Conservation (phyloP, 1,140 invertebrate species). For the Leptinotarsa texana region DNA sequence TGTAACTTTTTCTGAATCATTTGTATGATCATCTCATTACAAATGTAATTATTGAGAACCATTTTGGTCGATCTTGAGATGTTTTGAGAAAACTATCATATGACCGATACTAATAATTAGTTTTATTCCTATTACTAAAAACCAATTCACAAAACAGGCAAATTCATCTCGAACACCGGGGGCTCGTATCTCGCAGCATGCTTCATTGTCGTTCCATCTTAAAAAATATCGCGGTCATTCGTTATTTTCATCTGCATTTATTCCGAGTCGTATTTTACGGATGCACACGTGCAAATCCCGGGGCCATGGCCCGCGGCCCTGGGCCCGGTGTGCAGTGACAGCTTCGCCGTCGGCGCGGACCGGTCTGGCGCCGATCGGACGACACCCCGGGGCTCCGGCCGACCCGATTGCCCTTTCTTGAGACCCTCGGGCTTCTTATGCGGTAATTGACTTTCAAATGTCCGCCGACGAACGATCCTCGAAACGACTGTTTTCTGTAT, state of each 20-base stretch:
- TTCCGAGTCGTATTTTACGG: background rate
- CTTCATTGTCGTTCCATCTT: too few relatives aligned
- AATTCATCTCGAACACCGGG: too few relatives aligned
- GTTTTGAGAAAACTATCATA: too few relatives aligned
- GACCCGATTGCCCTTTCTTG: constrained; percentile 33
- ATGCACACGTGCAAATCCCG: constrained; percentile 7
- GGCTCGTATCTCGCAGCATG: too few relatives aligned
- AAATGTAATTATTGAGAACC: too few relatives aligned
- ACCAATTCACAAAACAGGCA: too few relatives aligned
- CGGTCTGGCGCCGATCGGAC: constrained; percentile 30
- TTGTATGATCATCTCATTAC: too few relatives aligned
- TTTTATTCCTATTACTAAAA: too few relatives aligned
- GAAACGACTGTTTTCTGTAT: background rate
- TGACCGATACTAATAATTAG: too few relatives aligned
- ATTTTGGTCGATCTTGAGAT: too few relatives aligned
- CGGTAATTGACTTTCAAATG: constrained; percentile 38
- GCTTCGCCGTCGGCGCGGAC: constrained; percentile 21
- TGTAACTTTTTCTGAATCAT: too few relatives aligned
- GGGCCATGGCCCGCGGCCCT: background rate
- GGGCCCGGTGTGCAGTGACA: constrained; percentile 16
- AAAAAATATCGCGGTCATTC: background rate
- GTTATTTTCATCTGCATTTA: constrained; percentile 4
- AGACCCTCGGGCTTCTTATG: constrained; percentile 22
- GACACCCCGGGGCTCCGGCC: constrained; percentile 26
- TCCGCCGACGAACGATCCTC: constrained; percentile 25